A percentile compares a stretch with the other conserved stretches of the same genome.
phyloP scores from a whole-genome alignment of 2,113 vertebrate genomes.

The Hucho hucho region DNA sequence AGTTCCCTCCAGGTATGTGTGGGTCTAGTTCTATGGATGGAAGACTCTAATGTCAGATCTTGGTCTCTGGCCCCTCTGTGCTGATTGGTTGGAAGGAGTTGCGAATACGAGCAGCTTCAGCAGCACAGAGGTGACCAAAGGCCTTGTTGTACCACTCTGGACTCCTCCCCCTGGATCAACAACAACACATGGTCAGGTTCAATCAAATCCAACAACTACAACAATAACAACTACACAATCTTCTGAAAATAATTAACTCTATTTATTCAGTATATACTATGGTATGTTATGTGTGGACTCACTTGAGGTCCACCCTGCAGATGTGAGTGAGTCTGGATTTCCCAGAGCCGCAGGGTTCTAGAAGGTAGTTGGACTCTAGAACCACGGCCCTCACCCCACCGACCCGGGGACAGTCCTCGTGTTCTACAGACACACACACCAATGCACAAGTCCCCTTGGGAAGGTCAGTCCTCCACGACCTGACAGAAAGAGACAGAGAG shows the following conservation, averaged over 20 bases:
- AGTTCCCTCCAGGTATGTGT: no score
- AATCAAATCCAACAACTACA: constrained; percentile 4
- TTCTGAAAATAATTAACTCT: no score
- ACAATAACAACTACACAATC: neutral
- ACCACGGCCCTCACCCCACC: constrained; percentile 85
- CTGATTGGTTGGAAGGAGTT: constrained; percentile 94
- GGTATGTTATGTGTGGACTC: constrained; percentile 56
- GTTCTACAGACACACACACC: constrained; percentile 88
- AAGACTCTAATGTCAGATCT: constrained; percentile 79
- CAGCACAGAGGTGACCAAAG: constrained; percentile 91
- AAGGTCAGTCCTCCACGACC: constrained; percentile 93
- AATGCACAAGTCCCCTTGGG: constrained; percentile 90
- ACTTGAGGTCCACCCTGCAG: constrained; percentile 94
- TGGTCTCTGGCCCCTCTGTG: constrained; percentile 94
- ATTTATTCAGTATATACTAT: no score
- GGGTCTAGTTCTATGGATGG: neutral
- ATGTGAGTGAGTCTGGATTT: constrained; percentile 94
- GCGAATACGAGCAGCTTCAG: constrained; percentile 89
- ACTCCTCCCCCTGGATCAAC: constrained; percentile 83
- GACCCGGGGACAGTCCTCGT: constrained; percentile 81
- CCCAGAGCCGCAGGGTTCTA: constrained; percentile 95
- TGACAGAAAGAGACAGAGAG: constrained; percentile 40
- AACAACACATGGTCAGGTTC: neutral
- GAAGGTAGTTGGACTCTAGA: constrained; percentile 89
- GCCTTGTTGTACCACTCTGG: constrained; percentile 98